Conservation (phyloP, 2,888 invertebrate species). For the Pelosia muscerda region DNA sequence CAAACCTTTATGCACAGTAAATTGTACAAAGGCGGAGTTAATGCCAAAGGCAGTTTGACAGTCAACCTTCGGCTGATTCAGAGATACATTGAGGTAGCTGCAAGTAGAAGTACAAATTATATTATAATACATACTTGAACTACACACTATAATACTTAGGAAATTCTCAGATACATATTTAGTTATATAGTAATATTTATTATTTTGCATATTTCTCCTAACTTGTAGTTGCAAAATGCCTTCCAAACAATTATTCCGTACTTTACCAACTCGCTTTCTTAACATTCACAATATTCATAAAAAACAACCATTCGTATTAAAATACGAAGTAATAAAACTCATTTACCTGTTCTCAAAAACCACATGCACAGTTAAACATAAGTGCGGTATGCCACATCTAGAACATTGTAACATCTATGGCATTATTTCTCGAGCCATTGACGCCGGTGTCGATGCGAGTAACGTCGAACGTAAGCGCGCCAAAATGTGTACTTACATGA, state of each 20-base stretch:
- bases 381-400: conserved; percentile 21
- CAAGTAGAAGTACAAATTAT: no score
- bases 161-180: no score
- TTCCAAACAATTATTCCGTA: not conserved
- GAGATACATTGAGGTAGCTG: no score
- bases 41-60: no score
- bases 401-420: conserved; percentile 16
- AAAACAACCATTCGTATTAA: not conserved
- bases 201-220: no score
- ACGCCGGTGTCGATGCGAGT: conserved; percentile 29
- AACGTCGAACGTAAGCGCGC: conserved; percentile 27
- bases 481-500: conserved; percentile 8
- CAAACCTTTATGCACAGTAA: no score
- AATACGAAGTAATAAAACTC: not conserved
- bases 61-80: no score
- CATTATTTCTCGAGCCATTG: conserved; percentile 50
- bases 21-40: no score
- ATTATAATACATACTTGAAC: no score
- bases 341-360: not conserved
- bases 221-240: no score
- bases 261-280: not conserved
- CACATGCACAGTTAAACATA: conserved; percentile 18
- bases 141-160: no score
- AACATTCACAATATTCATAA: not conserved
- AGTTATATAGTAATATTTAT: no score